Evolutionary conservation across 2,113 vertebrate genomes (phyloP).

Genomic region (Jacana jacana): DNA sequence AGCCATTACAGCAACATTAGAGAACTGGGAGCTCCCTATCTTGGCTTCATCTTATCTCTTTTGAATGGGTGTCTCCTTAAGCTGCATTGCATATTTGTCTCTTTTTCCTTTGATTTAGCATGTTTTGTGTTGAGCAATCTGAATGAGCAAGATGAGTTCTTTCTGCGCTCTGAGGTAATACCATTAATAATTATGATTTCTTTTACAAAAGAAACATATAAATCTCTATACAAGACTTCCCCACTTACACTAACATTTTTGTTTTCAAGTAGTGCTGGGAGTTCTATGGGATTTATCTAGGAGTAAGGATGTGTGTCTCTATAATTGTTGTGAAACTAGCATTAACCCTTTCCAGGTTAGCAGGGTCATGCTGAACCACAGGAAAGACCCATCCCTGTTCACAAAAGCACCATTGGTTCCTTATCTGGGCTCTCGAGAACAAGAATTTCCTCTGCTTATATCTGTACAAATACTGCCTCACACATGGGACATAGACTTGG

Average conservation of each 20-base stretch:
- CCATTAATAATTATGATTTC: neutral
- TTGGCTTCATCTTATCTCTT: neutral
- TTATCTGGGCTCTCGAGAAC: neutral
- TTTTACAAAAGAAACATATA: neutral
- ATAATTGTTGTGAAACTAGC: neutral
- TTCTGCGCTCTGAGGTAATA: neutral
- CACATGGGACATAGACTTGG: neutral
- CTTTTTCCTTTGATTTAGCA: neutral
- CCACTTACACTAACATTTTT: neutral
- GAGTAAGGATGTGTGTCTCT: neutral
- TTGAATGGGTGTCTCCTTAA: neutral
- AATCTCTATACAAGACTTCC: neutral
- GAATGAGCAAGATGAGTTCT: neutral
- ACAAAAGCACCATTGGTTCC: neutral
- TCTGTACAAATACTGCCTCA: neutral
- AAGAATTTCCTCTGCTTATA: conserved; percentile 10
- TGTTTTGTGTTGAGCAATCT: neutral
- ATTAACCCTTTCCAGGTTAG: conserved; percentile 4
- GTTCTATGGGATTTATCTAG: neutral
- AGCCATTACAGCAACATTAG: neutral
- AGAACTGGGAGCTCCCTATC: neutral
- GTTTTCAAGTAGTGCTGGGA: neutral
- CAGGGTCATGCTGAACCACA: neutral
- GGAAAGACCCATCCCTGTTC: neutral
- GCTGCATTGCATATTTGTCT: neutral